Evolutionary conservation across 2,113 vertebrate genomes (phyloP).

Genomic region (Chelonoidis abingdonii): DNA sequence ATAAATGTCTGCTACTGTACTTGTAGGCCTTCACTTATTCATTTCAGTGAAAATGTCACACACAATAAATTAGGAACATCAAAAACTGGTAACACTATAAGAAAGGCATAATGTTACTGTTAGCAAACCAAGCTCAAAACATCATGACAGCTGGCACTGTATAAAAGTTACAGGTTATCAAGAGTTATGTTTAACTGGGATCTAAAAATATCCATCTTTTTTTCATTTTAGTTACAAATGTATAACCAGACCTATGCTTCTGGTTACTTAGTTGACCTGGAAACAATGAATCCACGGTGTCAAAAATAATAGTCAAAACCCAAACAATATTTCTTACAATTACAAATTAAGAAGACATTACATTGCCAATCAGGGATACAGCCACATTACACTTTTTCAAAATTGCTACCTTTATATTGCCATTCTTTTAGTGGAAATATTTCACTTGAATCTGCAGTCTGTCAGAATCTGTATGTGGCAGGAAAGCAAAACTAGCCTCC

Average conservation of each 20-base stretch:
- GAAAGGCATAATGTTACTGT: not conserved
- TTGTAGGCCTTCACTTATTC: not conserved
- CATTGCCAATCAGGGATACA: not conserved
- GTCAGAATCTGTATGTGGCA: not conserved
- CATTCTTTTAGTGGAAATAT: not conserved
- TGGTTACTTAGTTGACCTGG: not conserved
- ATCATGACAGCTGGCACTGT: not conserved
- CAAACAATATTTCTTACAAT: not conserved
- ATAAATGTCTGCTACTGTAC: not conserved
- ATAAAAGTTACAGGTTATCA: not conserved
- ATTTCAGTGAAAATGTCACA: not conserved
- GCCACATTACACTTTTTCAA: not conserved
- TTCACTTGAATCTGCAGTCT: not conserved
- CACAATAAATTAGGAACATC: not conserved
- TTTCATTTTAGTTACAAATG: not conserved
- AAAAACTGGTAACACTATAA: not conserved
- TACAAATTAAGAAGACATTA: not conserved
- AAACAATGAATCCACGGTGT: not conserved
- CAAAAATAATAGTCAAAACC: not conserved
- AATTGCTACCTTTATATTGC: not conserved
- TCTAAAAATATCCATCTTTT: not conserved
- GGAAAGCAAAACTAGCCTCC: not conserved
- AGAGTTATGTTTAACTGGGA: not conserved
- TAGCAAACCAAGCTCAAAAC: not conserved
- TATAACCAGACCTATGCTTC: not conserved